Conservation (phyloP, 2,113 vertebrate species). For the Glaucidium brasilianum region DNA sequence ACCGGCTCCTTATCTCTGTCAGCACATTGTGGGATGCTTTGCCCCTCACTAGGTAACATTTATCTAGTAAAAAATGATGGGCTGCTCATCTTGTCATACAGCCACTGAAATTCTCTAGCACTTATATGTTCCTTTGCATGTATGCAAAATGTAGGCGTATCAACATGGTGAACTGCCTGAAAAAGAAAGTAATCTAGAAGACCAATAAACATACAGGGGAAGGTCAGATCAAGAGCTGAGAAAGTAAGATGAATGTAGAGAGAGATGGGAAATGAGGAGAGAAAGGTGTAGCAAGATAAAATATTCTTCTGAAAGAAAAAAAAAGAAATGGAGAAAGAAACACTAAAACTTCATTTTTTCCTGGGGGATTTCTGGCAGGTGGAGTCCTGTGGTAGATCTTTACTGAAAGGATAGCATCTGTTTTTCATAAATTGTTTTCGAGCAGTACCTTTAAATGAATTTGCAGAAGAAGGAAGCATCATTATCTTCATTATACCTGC, state of each 20-base stretch:
- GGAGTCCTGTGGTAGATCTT: not conserved
- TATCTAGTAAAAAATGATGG: not conserved
- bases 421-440: not conserved
- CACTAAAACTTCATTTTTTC: not conserved
- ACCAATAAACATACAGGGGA: not conserved
- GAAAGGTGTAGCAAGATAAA: not conserved
- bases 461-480: conserved; percentile 11
- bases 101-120: not conserved
- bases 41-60: not conserved
- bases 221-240: not conserved
- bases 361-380: not conserved
- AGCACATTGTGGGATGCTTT: not conserved
- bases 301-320: not conserved
- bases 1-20: not conserved
- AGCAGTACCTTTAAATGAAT: conserved; percentile 18
- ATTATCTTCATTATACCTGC: conserved; percentile 33
- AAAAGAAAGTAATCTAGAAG: not conserved
- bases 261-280: not conserved
- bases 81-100: not conserved
- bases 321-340: not conserved
- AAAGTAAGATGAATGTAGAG: not conserved
- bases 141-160: not conserved
- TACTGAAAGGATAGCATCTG: not conserved
- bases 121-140: not conserved
- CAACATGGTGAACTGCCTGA: not conserved